A percentile compares a stretch with the other conserved stretches of the same genome.
Conservation (phyloP, 1,140 invertebrate species). For the Maniola jurtina region DNA sequence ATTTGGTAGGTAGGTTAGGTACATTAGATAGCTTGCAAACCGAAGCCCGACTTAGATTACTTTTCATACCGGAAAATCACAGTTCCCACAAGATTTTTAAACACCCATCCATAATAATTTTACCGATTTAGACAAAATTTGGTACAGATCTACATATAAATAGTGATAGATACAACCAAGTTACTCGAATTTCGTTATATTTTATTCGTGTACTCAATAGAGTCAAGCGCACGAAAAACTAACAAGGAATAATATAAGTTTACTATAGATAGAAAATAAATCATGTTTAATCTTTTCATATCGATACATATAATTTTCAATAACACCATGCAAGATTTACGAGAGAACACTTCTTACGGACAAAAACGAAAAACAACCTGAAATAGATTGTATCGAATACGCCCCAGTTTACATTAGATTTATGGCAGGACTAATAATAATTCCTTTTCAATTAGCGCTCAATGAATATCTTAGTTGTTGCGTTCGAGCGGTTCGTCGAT, state of each 20-base stretch:
- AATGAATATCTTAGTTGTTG: constrained; percentile 60
- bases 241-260: background rate
- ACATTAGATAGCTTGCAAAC: too few relatives aligned
- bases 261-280: background rate
- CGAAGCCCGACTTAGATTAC: too few relatives aligned
- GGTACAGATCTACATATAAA: too few relatives aligned
- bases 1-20: too few relatives aligned
- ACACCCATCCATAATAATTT: too few relatives aligned
- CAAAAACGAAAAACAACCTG: constrained; percentile 26
- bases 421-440: constrained; percentile 65
- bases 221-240: too few relatives aligned
- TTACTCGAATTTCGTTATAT: too few relatives aligned
- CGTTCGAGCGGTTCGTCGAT: constrained; percentile 63
- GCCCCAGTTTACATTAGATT: constrained; percentile 70
- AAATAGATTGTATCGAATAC: constrained; percentile 35
- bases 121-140: too few relatives aligned
- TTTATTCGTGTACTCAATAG: too few relatives aligned
- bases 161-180: too few relatives aligned
- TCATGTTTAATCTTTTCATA: background rate
- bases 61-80: too few relatives aligned
- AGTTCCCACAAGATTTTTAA: too few relatives aligned
- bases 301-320: constrained; percentile 17
- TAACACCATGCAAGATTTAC: constrained; percentile 48
- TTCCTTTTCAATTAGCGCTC: constrained; percentile 73
- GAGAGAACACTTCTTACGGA: constrained; percentile 25